Base-by-base conservation (phyloP, 2,888 invertebrate species). In the Cataglyphis cursor region DNA sequence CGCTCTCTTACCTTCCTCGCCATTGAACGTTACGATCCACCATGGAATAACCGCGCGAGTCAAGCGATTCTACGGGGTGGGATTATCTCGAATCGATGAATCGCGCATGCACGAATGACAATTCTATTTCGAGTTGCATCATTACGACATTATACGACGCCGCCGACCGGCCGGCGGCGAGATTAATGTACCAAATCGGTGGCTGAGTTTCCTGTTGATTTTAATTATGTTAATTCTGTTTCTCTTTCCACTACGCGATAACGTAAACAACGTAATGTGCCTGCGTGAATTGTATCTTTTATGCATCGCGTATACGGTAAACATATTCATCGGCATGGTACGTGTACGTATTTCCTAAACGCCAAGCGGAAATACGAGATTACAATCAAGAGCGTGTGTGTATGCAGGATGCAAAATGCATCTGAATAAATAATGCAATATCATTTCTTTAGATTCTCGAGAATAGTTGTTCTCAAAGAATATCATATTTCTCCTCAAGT, bases 121-220 rank as follows among this genome's bases (percentile, higher is more conserved):
- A 68, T 68, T 78, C 66, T 57, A 78, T 68, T 78, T 66, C 54
- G 66, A 57, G 68, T 44, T 44, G 41, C 24, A 68, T 68, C 68
- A 59, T 78, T 57, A 78, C 31, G 78, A 31, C 59, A 68, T 76
- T 76, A 59, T 78, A 41, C 54, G 38, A 15, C 65, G 65, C 28
- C 15, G 31, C 28, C 38, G 38, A n/a, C 31, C 38, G 38, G 28
- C 31, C 57, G 44, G 44, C 31, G 57, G 41, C 5, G 2, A 59
- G 68, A 78, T 78, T 78, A 78, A 78, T 78, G 78, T 59, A 78
- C 68, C 78, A 80, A 80, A 70, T 80, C 78, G 54, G 38, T 41
- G 59, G 21, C 44, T 48, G 59, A 65, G 24, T 44, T 80, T 80
- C 78, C 78, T 80, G 78, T 70, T 70, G 78, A 80, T 59, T 80